Conservation (phyloP, 2,797 vertebrate genomes). For the Ibycter americanus region DNA sequence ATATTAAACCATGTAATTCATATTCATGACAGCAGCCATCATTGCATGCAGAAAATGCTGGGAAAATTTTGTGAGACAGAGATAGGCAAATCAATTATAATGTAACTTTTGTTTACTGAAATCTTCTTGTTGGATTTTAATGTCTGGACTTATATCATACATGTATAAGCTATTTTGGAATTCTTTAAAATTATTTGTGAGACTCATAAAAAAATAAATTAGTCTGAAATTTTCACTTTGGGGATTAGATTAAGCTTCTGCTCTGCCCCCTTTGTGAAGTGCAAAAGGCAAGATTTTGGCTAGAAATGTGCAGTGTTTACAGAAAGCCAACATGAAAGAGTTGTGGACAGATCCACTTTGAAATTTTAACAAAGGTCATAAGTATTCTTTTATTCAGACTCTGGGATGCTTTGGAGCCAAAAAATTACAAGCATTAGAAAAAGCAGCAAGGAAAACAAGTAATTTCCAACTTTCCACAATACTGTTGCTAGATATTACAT, state of each 20-base stretch:
- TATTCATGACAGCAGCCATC: conserved; percentile 32
- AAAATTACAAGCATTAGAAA: neutral
- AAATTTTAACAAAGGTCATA: neutral
- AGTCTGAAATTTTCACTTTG: neutral
- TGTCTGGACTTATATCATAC: neutral
- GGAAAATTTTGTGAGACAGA: conserved; percentile 36
- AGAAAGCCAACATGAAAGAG: neutral
- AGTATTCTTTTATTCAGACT: conserved; percentile 3
- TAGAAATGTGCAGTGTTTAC: neutral
- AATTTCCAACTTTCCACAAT: neutral
- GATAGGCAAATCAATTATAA: conserved; percentile 47
- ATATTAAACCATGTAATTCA: neutral
- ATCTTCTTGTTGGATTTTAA: neutral
- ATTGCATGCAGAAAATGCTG: neutral
- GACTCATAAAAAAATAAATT: neutral
- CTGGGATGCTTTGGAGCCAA: neutral
- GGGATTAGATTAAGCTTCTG: neutral
- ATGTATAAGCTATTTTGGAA: neutral
- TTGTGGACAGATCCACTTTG: neutral
- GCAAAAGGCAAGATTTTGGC: neutral
- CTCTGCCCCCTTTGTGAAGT: neutral
- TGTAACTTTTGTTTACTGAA: conserved; percentile 27
- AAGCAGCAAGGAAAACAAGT: neutral
- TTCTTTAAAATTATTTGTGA: neutral
- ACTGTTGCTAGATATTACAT: neutral